Conservation (phyloP, 2,888 invertebrate species). For the Esperia sulphurella region DNA sequence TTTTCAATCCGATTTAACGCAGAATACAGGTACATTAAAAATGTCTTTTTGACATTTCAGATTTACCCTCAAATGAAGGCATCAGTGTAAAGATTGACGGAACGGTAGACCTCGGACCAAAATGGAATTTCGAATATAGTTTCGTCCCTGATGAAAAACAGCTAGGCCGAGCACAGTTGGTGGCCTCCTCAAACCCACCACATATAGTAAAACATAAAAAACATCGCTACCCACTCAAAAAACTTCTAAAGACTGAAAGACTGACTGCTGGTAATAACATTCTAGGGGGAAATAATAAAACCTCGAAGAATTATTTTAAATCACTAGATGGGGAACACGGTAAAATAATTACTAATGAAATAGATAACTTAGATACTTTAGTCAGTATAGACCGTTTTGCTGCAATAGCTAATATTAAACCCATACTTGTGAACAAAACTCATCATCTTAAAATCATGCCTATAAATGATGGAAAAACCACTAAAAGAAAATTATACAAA, state of each 20-base stretch:
- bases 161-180: too few relatives aligned
- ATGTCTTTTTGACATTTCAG: not conserved
- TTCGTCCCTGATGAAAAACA: not conserved
- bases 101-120: conserved; percentile 32
- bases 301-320: too few relatives aligned
- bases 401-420: not conserved
- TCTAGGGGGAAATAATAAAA: not conserved
- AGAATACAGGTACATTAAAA: too few relatives aligned
- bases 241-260: too few relatives aligned
- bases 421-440: not conserved
- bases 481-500: not conserved
- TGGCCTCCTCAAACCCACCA: too few relatives aligned
- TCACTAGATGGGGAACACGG: too few relatives aligned
- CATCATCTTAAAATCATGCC: not conserved
- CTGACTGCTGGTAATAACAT: not conserved
- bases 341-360: too few relatives aligned
- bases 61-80: conserved; percentile 2
- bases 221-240: not conserved
- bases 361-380: too few relatives aligned
- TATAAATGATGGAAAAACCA: not conserved
- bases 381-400: too few relatives aligned
- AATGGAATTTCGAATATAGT: conserved; percentile 34
- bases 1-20: too few relatives aligned
- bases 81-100: conserved; percentile 34
- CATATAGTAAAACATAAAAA: not conserved